A percentile compares a stretch with the other conserved stretches of the same genome.
Evolutionary conservation across 2,113 vertebrate genomes (phyloP).

Genomic region (Proteles cristata): DNA sequence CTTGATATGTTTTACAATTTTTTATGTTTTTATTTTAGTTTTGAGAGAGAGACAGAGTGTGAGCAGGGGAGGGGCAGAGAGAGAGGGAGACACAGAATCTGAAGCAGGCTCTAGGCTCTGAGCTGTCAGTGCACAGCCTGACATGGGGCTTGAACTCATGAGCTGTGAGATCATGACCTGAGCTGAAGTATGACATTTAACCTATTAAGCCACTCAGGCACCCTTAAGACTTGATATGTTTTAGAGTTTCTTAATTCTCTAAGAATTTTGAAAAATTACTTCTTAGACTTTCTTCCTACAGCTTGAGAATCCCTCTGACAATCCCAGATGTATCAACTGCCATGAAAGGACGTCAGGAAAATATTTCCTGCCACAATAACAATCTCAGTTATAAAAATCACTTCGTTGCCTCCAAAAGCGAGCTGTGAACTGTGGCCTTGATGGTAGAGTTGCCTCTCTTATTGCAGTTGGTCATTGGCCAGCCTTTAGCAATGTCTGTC

Average conservation of each 20-base stretch:
- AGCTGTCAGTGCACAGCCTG: too few species aligned
- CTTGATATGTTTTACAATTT: not conserved
- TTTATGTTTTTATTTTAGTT: too few species aligned
- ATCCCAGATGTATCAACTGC: not conserved
- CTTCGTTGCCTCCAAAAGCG: not conserved
- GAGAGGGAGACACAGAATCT: too few species aligned
- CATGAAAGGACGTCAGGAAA: not conserved
- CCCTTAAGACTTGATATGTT: not conserved
- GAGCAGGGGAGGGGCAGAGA: too few species aligned
- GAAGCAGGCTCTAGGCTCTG: too few species aligned
- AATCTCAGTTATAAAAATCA: not conserved
- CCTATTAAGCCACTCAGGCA: too few species aligned
- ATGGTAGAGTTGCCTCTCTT: not conserved
- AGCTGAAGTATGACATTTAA: too few species aligned
- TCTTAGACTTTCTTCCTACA: not conserved
- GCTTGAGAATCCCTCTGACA: not conserved
- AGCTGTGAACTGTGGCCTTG: not conserved
- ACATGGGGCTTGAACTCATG: too few species aligned
- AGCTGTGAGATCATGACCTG: too few species aligned
- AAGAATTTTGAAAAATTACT: not conserved
- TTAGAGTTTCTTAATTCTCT: not conserved
- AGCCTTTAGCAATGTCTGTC: not conserved
- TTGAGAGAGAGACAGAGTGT: too few species aligned
- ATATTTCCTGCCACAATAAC: not conserved
- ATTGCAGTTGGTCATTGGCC: not conserved